These are phyloP conservation scores for Abramis brama DNA, from an alignment of 2,113 vertebrate species.

Conservation along the genomic window DNA sequence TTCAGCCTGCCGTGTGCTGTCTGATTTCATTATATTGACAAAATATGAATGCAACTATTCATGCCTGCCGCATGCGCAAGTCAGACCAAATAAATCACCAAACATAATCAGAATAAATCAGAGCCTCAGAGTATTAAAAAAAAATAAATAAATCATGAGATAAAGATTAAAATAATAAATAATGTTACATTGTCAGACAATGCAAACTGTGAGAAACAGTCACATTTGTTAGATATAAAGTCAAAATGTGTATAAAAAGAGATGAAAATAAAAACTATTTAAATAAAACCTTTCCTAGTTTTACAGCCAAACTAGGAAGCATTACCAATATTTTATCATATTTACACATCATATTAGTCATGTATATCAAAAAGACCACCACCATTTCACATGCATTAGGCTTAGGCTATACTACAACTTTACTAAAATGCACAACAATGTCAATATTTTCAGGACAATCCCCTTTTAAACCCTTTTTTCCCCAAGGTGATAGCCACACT, in stretches of 20 bases:
- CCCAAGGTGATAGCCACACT: too few relatives aligned
- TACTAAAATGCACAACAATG: too few relatives aligned
- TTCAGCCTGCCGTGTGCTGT: neutral
- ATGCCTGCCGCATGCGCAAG: neutral
- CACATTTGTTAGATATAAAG: neutral
- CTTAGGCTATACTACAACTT: too few relatives aligned
- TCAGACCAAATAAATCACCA: neutral
- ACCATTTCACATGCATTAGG: too few relatives aligned
- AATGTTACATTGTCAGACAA: neutral
- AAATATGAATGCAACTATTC: slow-evolving; percentile 35
- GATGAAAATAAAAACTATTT: too few relatives aligned
- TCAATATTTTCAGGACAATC: too few relatives aligned
- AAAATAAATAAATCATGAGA: neutral
- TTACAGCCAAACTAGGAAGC: neutral
- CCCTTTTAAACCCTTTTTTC: too few relatives aligned
- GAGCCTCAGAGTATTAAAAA: neutral
- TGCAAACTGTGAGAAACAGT: neutral
- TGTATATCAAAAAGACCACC: too few relatives aligned
- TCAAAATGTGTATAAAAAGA: neutral
- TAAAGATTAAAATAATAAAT: neutral
- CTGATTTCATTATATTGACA: slow-evolving; percentile 15
- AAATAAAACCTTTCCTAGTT: too few relatives aligned
- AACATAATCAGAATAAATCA: neutral
- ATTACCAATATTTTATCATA: too few relatives aligned
- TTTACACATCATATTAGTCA: too few relatives aligned